These are phyloP conservation scores for Coremacera marginata DNA, from an alignment of 2,888 invertebrate species.

Conservation along the genomic window DNA sequence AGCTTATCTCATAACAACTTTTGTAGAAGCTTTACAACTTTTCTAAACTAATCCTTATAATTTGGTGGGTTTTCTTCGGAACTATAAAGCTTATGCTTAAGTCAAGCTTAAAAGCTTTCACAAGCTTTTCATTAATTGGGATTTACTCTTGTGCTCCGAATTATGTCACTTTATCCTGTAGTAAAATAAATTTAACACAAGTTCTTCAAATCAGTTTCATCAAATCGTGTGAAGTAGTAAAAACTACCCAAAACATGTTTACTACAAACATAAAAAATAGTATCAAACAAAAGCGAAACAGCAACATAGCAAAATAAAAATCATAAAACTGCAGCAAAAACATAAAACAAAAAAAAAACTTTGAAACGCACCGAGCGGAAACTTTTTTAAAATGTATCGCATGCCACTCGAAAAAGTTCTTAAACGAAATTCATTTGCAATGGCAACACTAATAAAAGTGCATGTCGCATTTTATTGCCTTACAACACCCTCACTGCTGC, in stretches of 20 bases:
- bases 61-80: too few species aligned
- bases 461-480: slow-evolving; percentile 57
- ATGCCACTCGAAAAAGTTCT: slow-evolving; percentile 37
- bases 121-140: not conserved
- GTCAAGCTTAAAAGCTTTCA: not conserved
- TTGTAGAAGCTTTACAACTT: too few species aligned
- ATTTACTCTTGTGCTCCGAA: not conserved
- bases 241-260: not conserved
- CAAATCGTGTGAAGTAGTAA: slow-evolving; percentile 10
- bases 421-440: slow-evolving; percentile 47
- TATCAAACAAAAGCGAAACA: not conserved
- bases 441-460: slow-evolving; percentile 62
- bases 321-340: not conserved
- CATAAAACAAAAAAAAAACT: slow-evolving; percentile 4
- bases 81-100: too few species aligned
- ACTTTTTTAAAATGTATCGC: slow-evolving; percentile 2
- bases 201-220: not conserved
- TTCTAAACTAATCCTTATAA: too few species aligned
- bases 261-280: not conserved
- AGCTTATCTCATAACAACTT: too few species aligned
- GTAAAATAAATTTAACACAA: not conserved
- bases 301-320: not conserved
- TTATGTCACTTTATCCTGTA: not conserved
- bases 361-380: slow-evolving; percentile 17
- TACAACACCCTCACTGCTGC: not conserved